phyloP scores from a whole-genome alignment of 2,888 invertebrate species.

The Drosophila ezoana region DNA sequence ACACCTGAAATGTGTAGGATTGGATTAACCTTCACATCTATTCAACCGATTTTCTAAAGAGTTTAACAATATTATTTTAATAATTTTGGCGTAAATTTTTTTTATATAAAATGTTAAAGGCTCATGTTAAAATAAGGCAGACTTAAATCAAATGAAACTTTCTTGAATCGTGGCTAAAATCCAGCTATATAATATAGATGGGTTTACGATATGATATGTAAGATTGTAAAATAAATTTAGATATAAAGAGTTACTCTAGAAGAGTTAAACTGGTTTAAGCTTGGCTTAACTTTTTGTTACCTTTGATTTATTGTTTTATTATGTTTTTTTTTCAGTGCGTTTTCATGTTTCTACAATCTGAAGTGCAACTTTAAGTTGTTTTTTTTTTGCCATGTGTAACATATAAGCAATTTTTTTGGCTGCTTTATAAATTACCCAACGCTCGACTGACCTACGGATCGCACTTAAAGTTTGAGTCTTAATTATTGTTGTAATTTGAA shows the following conservation, averaged over 20 bases:
- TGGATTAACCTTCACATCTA: neutral
- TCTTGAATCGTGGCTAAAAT: too few relatives aligned
- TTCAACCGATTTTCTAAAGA: too few relatives aligned
- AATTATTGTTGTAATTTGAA: conserved; percentile 11
- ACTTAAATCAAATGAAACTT: too few relatives aligned
- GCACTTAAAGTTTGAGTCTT: neutral
- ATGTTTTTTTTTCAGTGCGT: neutral
- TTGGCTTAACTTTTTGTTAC: neutral
- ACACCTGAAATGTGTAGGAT: neutral
- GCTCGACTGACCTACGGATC: conserved; percentile 12
- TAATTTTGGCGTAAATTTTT: too few relatives aligned
- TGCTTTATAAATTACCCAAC: conserved; percentile 13
- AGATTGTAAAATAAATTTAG: neutral
- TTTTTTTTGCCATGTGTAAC: neutral
- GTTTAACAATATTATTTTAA: too few relatives aligned
- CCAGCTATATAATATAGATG: neutral
- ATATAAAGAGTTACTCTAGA: neutral
- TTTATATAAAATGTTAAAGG: too few relatives aligned
- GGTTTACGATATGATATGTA: neutral
- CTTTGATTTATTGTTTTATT: neutral
- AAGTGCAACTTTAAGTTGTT: neutral
- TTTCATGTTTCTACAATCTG: neutral
- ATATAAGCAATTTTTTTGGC: neutral
- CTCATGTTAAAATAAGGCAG: too few relatives aligned
- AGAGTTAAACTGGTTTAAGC: neutral